Evolutionary conservation across 2,113 vertebrate genomes (phyloP), one percentile per base, ranked within the genome.

Genomic region (Bufo bufo): DNA sequence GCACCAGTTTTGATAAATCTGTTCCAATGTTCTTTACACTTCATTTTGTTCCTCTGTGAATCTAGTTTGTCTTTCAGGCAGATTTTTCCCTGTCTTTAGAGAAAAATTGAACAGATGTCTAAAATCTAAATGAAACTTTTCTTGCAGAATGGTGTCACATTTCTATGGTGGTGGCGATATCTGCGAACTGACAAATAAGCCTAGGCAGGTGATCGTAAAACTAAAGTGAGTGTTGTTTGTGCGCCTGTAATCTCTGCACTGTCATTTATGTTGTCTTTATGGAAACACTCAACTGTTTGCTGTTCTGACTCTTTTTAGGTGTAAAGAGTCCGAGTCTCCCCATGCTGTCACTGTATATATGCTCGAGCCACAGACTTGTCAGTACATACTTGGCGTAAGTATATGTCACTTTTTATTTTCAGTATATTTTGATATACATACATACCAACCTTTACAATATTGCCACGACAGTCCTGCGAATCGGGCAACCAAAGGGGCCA

Each of bases 301-400:
- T 3, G 0, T 16, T 13, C 6, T 58, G 8, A 10, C 52, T 61
- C 17, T 82, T 61, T 1, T 89, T 92, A 99, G 98, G 94, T 99
- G 98, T 92, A 99, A 99, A 92, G 97, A 99, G 92, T 99, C 98
- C 0, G 98, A 99, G 86, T 99, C 98, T 81, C 97, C 98, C 87
- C 98, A 99, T 0, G 98, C 98, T n/a, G 98, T 99, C 84, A 99
- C 98, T 61, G 95, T 99, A 54, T 99, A 99, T 90, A 98, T 99
- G 97, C 91, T 99, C 90, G 98, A 99, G 90, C 98, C 98, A 91
- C 97, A 99, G 74, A 97, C 97, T 65, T 99, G 98, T 92, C 98
- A 99, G 17, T 99, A 99, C 91, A 95, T 99, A 90, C 98, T 99
- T 8, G 98, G 98, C 96, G 98, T 99, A 92, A 80, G 97, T 94